Percentiles rank a stretch among this genome's conserved stretches.
phyloP scores from a whole-genome alignment of 2,888 invertebrate species.

The Lasioglossum villosulum region DNA sequence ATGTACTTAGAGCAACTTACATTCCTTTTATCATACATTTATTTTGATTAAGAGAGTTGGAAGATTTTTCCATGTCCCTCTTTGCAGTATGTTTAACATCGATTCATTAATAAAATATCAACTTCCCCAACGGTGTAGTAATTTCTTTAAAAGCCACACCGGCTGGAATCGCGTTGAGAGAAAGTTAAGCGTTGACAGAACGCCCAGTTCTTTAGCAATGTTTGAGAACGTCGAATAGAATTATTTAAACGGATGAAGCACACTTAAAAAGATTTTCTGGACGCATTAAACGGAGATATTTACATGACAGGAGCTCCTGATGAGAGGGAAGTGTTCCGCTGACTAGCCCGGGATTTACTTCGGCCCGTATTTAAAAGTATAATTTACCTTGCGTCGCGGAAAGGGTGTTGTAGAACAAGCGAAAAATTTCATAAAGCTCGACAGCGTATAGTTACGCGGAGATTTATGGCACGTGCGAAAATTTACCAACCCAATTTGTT shows the following conservation, averaged over 20 bases:
- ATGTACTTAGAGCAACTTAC: neutral
- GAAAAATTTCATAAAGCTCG: slow-evolving; percentile 3
- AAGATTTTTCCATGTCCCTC: neutral
- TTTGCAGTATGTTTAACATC: neutral
- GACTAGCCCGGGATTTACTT: slow-evolving; percentile 9
- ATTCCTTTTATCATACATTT: neutral
- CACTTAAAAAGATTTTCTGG: slow-evolving; percentile 12
- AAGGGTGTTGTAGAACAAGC: neutral
- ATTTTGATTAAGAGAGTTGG: neutral
- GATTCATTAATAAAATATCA: neutral
- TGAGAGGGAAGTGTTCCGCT: slow-evolving; percentile 18
- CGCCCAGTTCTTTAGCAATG: neutral
- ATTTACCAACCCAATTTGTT: slow-evolving; percentile 4
- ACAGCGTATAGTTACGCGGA: neutral
- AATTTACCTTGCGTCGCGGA: slow-evolving; percentile 3
- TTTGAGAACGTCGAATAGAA: slow-evolving; percentile 2
- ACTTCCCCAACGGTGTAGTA: neutral
- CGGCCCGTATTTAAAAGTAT: slow-evolving; percentile 34
- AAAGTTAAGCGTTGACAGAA: neutral
- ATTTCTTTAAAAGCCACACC: neutral
- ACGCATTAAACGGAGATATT: slow-evolving; percentile 19
- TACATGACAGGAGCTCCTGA: slow-evolving; percentile 40
- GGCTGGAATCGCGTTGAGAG: neutral
- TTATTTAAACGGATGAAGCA: slow-evolving; percentile 27
- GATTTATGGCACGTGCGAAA: neutral